Evolutionary conservation across 1,140 invertebrate species (phyloP).

Genomic region (Paraescarpia echinospica): DNA sequence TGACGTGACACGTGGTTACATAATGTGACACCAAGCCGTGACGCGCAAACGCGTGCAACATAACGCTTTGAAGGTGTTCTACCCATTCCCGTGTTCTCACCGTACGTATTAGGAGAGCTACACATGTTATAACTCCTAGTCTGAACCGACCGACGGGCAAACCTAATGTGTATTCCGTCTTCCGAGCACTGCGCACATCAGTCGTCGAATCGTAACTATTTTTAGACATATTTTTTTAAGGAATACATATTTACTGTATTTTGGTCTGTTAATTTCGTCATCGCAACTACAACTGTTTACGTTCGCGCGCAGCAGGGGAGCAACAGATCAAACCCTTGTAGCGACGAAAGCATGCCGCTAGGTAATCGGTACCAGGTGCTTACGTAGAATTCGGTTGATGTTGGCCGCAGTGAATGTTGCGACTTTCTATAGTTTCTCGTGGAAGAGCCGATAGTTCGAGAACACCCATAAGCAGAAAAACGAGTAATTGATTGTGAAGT

Average conservation of each 20-base stretch:
- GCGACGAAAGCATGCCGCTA: neutral
- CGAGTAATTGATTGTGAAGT: too few species aligned
- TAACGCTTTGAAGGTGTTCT: neutral
- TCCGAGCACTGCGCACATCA: too few species aligned
- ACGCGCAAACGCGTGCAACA: neutral
- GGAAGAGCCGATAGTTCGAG: neutral
- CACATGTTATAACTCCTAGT: neutral
- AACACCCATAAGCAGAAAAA: neutral
- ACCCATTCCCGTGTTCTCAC: neutral
- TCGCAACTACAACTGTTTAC: neutral
- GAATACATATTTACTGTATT: neutral
- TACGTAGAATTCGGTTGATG: neutral
- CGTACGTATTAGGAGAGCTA: neutral
- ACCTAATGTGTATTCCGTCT: neutral
- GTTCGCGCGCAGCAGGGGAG: neutral
- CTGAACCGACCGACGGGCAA: neutral
- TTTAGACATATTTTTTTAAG: neutral
- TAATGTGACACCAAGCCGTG: neutral
- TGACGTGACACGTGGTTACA: neutral
- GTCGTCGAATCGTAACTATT: too few species aligned
- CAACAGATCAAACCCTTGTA: neutral
- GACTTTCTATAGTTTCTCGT: neutral
- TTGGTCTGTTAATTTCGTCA: neutral
- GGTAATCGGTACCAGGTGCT: neutral
- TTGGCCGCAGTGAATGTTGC: neutral